Evolutionary conservation across 2,797 vertebrate species (phyloP), one percentile per base, ranked within the genome.

Genomic region (Epinephelus malabaricus): DNA sequence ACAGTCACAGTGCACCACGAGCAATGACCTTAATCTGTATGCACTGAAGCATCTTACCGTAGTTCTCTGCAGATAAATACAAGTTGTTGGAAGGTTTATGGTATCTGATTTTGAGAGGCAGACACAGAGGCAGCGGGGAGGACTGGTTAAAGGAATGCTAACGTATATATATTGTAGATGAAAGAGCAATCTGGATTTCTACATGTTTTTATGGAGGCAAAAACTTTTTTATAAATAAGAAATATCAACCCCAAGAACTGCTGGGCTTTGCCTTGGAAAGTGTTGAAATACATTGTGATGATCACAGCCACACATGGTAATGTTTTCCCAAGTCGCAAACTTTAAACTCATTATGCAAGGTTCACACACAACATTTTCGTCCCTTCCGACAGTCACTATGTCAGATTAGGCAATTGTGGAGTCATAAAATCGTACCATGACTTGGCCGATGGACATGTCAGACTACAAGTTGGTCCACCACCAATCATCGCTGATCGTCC

Each of bases 1-100:
- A 69, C 40, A 76, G 59, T 70, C 62, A 79, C 63, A 55, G 51
- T 0, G 13, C 62, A 77, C 46, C 63, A 73, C 38, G 10, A 69
- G 62, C 72, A 77, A 27, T 83, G 75, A 81, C 78, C 69, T 76
- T 78, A 69, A 83, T 77, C 70, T 73, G 76, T 69, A 78, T 73
- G 53, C 69, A 61, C 0, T 38, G 69, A 66, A 71, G 66, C 76
- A 78, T 74, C 50, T 19, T 25, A 27, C 34, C 78, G 51, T 73
- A 68, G 66, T 73, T 69, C 38, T 60, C 55, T 30, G 17, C 62
- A 67, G 73, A 80, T 73, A 75, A 82, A 82, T 81, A 72, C 47
- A 67, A 67, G 62, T 79, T 76, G 58, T 64, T 30, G 1, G 47
- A 84, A 66, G 11, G 23, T 70, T 67, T 30, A 58, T 71, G 58